These are phyloP conservation scores for Metopia argyrocephala DNA, from an alignment of 2,888 invertebrate species.

Conservation along the genomic window DNA sequence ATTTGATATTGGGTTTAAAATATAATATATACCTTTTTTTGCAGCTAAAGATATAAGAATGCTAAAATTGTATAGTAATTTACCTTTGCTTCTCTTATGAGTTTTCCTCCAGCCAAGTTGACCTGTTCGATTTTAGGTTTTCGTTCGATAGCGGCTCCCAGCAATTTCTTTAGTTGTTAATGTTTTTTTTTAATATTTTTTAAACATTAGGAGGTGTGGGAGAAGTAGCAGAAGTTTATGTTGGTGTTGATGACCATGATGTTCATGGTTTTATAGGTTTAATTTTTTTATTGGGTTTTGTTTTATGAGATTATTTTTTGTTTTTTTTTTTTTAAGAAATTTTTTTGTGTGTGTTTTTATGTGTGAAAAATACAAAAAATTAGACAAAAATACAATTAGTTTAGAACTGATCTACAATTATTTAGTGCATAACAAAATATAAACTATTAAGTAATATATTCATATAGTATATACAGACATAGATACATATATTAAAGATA, in stretches of 20 bases:
- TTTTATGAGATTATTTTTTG: slow-evolving; percentile 64
- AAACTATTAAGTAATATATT: slow-evolving; percentile 60
- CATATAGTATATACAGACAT: slow-evolving; percentile 52
- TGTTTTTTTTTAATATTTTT: slow-evolving; percentile 67
- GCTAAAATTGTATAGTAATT: slow-evolving; percentile 65
- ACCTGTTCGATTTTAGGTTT: slow-evolving; percentile 96
- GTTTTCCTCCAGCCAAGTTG: slow-evolving; percentile 95
- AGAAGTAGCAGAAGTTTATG: slow-evolving; percentile 54
- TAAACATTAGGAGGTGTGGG: slow-evolving; percentile 46
- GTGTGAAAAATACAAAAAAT: slow-evolving; percentile 76
- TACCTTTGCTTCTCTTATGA: slow-evolving; percentile 99
- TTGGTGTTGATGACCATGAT: slow-evolving; percentile 55
- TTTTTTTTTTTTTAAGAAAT: slow-evolving; percentile 66
- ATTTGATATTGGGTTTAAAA: slow-evolving; percentile 37
- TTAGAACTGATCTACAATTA: slow-evolving; percentile 66
- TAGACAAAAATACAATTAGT: slow-evolving; percentile 78
- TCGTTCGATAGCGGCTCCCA: slow-evolving; percentile 95
- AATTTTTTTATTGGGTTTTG: slow-evolving; percentile 66
- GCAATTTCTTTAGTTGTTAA: slow-evolving; percentile 84
- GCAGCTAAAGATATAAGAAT: neutral
- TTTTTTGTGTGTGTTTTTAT: slow-evolving; percentile 65
- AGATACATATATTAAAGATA: too few relatives aligned
- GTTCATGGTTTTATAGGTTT: slow-evolving; percentile 40
- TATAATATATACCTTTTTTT: neutral
- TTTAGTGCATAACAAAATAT: slow-evolving; percentile 53